Base-by-base conservation (phyloP, 2,113 vertebrate genomes). In the Onychostoma macrolepis region DNA sequence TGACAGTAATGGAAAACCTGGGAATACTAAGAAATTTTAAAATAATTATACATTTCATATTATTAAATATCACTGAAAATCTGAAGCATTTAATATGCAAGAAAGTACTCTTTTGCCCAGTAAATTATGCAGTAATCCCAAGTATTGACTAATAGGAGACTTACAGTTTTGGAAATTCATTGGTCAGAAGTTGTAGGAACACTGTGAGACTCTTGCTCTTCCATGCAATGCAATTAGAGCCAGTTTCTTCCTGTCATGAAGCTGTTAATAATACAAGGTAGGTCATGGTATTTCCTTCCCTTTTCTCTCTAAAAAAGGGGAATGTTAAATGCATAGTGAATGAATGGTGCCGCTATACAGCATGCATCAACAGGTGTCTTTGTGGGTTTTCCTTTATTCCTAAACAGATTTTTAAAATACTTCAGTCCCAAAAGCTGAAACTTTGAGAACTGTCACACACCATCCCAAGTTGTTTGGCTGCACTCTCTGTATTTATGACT, bases 401-500 rank as follows among this genome's bases (percentile, higher is more conserved):
- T 12, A 48, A 83, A 11, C 80, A 45, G 43, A 69, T 69, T 67
- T 83, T 81, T 9, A 65, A 67, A 69, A 45, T 36, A 43, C 43
- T 50, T 48, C 19, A 69, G 41, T 83, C 80, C 19, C 41, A 33
- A 71, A 83, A 50, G 15, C 43, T 12, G 21, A 83, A 69, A 74
- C 65, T 83, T 71, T 33, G 82, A 53, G 33, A 58, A 74, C 82
- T 74, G 67, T 84, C 82, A 38, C 17, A 24, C 6, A 24, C 13
- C 21, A 11, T 74, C 65, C 82, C 67, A 53, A 84, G 82, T 71
- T 24, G 17, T 84, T 56, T 33, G 11, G 4, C 30, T 41, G 21
- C 4, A 13, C 82, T 53, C 67, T 72, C 45, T 74, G 82, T 58
- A 83, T 83, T 83, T 83, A 83, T 69, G 80, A 83, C 63, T 83